Evolutionary conservation across 1,140 invertebrate genomes (phyloP).

Genomic region (Dryas iulia): DNA sequence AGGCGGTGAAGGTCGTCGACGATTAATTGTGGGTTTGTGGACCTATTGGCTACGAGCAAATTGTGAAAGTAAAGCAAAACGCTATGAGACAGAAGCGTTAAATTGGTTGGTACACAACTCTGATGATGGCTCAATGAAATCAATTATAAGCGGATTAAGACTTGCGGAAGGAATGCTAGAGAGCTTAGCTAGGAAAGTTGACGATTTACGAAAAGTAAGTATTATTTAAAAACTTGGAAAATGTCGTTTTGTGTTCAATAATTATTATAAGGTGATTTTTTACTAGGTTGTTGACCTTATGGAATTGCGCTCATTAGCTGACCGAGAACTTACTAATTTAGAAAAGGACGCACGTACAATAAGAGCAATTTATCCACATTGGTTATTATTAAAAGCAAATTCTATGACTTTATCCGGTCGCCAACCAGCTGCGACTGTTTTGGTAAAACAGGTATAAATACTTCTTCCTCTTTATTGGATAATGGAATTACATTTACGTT

Average conservation of each 20-base stretch:
- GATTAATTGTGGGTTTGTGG: slow-evolving; percentile 61
- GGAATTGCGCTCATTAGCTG: slow-evolving; percentile 67
- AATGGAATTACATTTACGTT: no score
- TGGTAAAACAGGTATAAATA: slow-evolving; percentile 47
- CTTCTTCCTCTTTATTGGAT: no score
- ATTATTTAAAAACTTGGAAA: not conserved
- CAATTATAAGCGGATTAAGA: slow-evolving; percentile 56
- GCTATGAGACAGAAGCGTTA: slow-evolving; percentile 62
- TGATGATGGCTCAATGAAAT: slow-evolving; percentile 49
- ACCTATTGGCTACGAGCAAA: slow-evolving; percentile 66
- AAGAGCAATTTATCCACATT: slow-evolving; percentile 51
- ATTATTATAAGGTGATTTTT: not conserved
- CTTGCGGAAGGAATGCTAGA: slow-evolving; percentile 71
- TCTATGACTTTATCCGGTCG: slow-evolving; percentile 56
- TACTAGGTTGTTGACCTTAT: slow-evolving; percentile 68
- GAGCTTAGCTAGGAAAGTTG: slow-evolving; percentile 67
- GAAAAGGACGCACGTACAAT: slow-evolving; percentile 55
- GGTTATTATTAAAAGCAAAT: slow-evolving; percentile 56
- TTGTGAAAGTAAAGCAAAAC: slow-evolving; percentile 52
- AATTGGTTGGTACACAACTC: slow-evolving; percentile 45
- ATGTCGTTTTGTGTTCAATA: not conserved
- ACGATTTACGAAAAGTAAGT: slow-evolving; percentile 65
- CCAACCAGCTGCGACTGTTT: slow-evolving; percentile 33
- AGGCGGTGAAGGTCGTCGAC: slow-evolving; percentile 45
- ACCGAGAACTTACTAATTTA: slow-evolving; percentile 52